Evolutionary conservation across 2,888 invertebrate species (phyloP).

Genomic region (Pherbina coryleti): DNA sequence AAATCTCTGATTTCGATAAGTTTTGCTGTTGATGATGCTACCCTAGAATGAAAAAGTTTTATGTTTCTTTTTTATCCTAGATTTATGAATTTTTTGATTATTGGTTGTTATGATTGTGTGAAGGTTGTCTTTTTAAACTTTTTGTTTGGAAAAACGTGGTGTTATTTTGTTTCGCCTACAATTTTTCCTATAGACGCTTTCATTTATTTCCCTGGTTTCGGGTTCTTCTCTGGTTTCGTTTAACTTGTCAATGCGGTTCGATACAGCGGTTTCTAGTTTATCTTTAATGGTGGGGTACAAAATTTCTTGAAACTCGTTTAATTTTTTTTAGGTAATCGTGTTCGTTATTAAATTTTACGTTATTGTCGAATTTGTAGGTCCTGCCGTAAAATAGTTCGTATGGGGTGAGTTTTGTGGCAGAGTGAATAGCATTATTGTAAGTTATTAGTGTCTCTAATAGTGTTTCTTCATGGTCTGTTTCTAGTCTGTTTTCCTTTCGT

Average conservation of each 20-base stretch:
- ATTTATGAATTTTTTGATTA: constrained; percentile 44
- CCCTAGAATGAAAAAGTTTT: background rate
- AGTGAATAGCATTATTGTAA: background rate
- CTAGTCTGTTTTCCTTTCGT: constrained; percentile 33
- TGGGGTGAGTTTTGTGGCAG: background rate
- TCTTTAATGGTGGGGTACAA: constrained; percentile 37
- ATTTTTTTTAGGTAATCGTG: background rate
- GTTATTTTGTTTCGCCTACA: constrained; percentile 36
- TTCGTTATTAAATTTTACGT: background rate
- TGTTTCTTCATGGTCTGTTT: constrained; percentile 6
- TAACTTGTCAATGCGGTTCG: constrained; percentile 32
- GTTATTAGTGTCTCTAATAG: constrained; percentile 38
- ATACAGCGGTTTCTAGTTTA: background rate
- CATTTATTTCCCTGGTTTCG: constrained; percentile 1
- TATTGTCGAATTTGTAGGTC: constrained; percentile 40
- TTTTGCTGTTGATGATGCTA: background rate
- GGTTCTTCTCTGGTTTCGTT: constrained; percentile 39
- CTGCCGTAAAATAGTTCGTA: constrained; percentile 45
- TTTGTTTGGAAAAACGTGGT: constrained; percentile 27
- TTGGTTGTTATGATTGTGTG: constrained; percentile 34
- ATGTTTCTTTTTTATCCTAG: constrained; percentile 33
- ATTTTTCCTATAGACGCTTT: constrained; percentile 39
- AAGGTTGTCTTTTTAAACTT: constrained; percentile 28
- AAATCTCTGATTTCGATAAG: background rate
- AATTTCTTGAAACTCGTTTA: background rate